Conservation (phyloP, 2,797 vertebrate species). For the Scyliorhinus canicula region DNA sequence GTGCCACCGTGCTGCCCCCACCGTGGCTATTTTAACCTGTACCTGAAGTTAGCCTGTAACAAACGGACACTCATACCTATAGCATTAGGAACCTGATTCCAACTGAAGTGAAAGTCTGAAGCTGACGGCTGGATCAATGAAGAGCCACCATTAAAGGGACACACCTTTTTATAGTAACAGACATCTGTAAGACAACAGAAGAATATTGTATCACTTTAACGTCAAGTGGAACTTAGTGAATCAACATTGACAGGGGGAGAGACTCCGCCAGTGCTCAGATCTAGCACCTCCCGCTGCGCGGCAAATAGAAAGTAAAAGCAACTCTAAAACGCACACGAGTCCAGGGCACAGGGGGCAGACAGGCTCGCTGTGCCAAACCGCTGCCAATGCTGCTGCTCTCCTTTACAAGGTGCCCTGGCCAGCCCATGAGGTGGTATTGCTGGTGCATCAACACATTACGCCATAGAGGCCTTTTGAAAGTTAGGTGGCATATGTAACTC, state of each 20-base stretch:
- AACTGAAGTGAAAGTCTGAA: slow-evolving; percentile 94
- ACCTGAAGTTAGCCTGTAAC: not conserved
- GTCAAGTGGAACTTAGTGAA: not conserved
- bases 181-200: slow-evolving; percentile 63
- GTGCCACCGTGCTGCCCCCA: no score
- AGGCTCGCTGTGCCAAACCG: not conserved
- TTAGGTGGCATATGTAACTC: not conserved
- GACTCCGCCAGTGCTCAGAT: not conserved
- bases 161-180: slow-evolving; percentile 91
- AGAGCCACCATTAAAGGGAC: slow-evolving; percentile 85
- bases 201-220: not conserved
- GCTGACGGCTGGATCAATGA: slow-evolving; percentile 86
- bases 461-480: not conserved
- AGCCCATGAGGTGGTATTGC: not conserved
- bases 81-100: slow-evolving; percentile 95
- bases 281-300: not conserved
- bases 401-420: not conserved
- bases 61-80: slow-evolving; percentile 71
- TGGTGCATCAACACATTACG: not conserved
- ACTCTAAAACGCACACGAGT: not conserved
- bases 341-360: not conserved
- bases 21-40: not conserved
- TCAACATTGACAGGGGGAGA: not conserved
- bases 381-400: not conserved
- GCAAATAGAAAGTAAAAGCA: not conserved